Base-by-base conservation (phyloP, 2,797 vertebrate species). In the Arvicola amphibius region DNA sequence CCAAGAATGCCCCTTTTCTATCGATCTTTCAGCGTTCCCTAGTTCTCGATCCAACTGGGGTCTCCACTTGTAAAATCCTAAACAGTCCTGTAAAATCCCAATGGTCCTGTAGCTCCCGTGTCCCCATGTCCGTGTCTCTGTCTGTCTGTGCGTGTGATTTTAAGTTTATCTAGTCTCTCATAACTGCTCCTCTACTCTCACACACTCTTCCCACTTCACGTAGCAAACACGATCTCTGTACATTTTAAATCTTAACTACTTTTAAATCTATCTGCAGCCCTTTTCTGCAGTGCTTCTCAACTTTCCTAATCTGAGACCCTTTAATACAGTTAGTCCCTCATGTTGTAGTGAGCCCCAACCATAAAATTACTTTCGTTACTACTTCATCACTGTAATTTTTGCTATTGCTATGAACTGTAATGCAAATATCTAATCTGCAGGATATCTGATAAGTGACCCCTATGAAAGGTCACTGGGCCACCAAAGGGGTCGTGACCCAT, bases 191-290 rank as follows among this genome's bases (percentile, higher is more conserved):
- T 48, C 40, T 81, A 67, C 29, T 37, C 51, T 90, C 67, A 69
- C 16, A 48, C 17, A 76, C 69, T 80, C 84, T 77, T 93, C 16
- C 79, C 10, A 71, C 0, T 69, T 59, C 56, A 59, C 56, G 16
- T 51, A 81, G 61, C 6, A 96, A 81, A 71, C 8, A 37, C 32
- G 29, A 85, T 40, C 48, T 71, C 34, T 67, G 34, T 12, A 93
- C 88, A 80, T 74, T 89, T 85, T 76, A 48, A 76, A 63, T 86
- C 88, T 61, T 79, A 71, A 65, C 63, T 59, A 93, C 78, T 34
- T 34, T 83, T 11, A 69, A 83, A 71, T 32, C 59, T 86, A 12
- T 32, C 61, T 46, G 76, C 91, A 86, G 88, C 29, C 25, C 51
- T 56, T 86, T 29, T 37, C 1, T 19, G 34, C 67, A 37, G 67